Conservation (phyloP, 2,113 vertebrate species). For the Hippotragus niger region DNA sequence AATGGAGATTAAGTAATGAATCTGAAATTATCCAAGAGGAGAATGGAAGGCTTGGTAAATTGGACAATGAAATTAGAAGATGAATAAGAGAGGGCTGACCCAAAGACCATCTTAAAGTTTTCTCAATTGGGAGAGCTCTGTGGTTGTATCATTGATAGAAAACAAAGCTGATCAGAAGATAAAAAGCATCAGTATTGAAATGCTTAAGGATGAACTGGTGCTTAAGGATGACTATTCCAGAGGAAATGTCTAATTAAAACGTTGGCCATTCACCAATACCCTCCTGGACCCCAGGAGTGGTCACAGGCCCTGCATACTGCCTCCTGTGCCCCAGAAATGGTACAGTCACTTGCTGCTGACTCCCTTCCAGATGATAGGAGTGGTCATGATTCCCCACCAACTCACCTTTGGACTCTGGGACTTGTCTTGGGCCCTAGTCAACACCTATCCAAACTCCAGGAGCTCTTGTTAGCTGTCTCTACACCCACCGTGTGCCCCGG, state of each 20-base stretch:
- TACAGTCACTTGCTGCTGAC: background rate
- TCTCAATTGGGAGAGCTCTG: background rate
- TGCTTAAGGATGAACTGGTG: background rate
- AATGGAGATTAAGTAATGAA: background rate
- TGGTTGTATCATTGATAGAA: background rate
- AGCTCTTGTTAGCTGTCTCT: background rate
- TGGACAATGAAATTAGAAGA: background rate
- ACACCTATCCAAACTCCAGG: background rate
- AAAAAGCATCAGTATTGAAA: background rate
- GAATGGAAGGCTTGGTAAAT: background rate
- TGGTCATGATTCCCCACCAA: background rate
- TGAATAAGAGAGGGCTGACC: background rate
- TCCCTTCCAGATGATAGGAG: background rate
- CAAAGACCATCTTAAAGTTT: background rate
- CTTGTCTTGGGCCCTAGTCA: background rate
- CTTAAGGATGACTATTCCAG: background rate
- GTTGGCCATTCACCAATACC: background rate
- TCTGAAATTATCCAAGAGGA: background rate
- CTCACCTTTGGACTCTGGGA: background rate
- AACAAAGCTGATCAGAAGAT: background rate
- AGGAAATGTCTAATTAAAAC: background rate
- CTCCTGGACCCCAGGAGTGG: background rate
- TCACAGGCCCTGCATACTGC: background rate
- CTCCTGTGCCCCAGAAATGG: background rate
- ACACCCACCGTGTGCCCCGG: background rate